Base-by-base conservation (phyloP, 1,140 invertebrate genomes). In the Zaprionus inermis region DNA sequence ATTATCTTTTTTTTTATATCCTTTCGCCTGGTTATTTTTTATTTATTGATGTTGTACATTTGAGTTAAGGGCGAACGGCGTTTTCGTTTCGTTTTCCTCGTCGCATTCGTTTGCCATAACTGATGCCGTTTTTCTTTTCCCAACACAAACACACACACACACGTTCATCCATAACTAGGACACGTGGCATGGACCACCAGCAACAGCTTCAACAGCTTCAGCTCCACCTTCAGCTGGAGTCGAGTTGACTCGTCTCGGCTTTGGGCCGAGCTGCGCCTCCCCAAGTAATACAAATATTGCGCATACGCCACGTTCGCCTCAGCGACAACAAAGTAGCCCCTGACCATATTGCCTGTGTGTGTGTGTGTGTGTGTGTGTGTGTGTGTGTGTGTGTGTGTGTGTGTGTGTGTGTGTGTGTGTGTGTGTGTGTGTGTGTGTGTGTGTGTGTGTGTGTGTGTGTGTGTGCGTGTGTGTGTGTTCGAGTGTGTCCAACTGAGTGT, bases 21-120 rank as follows among this genome's bases (percentile, higher is more conserved):
- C 83, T 85, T 82, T 63, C 66, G 72, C 67, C 72, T 66, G 67
- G 38, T 65, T 55, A 54, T 65, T 70, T 78, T 85, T 86, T 85
- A 88, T 86, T 86, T 86, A 88, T 86, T 88, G 83, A 86, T 86
- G 83, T 85, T 85, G 82, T 86, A 86, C 82, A 88, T 82, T 88
- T 86, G 82, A 86, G 82, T 86, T 86, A 86, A 86, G 82, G 83
- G 82, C 79, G 66, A 72, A 34, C 73, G 60, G 76, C 83, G 67
- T 22, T 49, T 44, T 44, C 38, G 38, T 44, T 44, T 5, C 24
- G 24, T 28, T 44, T 49, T 49, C 56, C n/a, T 74, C 81, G 79
- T 74, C 83, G 83, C 82, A 85, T 85, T 86, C 83, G 79, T 86
- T 86, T 82, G 79, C 82, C 82, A 86, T 86, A 86, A 86, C 82